These are phyloP conservation scores for Clepsis dumicolana DNA, from an alignment of 2,888 invertebrate genomes.

Conservation along the genomic window DNA sequence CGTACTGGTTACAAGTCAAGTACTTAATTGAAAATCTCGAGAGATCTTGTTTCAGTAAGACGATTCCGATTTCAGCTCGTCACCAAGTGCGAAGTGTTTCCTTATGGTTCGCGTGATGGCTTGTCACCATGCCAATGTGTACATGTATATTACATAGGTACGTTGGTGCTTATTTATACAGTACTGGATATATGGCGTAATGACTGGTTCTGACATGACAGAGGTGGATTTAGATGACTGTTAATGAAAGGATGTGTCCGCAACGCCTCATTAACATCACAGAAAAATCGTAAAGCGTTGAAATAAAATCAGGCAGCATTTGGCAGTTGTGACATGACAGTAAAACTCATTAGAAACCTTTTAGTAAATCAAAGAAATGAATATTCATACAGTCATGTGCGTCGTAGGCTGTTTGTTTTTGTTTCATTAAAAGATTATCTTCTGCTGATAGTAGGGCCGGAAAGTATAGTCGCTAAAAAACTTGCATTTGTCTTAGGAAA, in stretches of 20 bases:
- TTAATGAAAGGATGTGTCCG: slow-evolving; percentile 35
- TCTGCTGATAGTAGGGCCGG: background rate
- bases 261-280: slow-evolving; percentile 12
- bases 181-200: background rate
- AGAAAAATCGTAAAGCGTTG: slow-evolving; percentile 18
- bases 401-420: background rate
- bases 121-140: slow-evolving; percentile 33
- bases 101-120: slow-evolving; percentile 22
- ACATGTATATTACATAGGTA: background rate
- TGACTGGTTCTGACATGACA: slow-evolving; percentile 20
- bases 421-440: slow-evolving; percentile 7
- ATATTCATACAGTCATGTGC: background rate
- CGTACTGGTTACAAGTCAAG: slow-evolving; percentile 33
- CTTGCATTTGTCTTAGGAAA: slow-evolving; percentile 13
- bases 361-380: slow-evolving; percentile 18
- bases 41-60: slow-evolving; percentile 57
- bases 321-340: slow-evolving; percentile 17
- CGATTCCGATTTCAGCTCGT: slow-evolving; percentile 48
- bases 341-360: slow-evolving; percentile 13
- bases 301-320: slow-evolving; percentile 20
- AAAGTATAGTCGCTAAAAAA: slow-evolving; percentile 11
- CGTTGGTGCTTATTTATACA: background rate
- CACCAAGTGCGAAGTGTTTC: slow-evolving; percentile 3
- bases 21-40: slow-evolving; percentile 48
- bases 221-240: slow-evolving; percentile 21